phyloP scores from a whole-genome alignment of 1,140 invertebrate species.

The Drosophila equinoxialis region DNA sequence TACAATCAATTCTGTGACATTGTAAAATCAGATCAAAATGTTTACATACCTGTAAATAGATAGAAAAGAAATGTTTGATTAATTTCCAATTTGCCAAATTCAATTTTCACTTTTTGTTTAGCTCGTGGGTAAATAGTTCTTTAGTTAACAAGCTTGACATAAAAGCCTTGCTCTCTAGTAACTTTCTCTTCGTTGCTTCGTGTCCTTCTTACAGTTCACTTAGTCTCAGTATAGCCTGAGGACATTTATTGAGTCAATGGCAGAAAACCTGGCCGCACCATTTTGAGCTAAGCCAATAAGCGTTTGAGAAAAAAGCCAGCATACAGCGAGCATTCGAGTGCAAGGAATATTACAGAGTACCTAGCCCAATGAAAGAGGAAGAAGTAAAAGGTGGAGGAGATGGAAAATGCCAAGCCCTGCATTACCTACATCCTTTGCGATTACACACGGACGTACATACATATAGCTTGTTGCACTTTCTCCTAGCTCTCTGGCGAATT shows the following conservation, averaged over 20 bases:
- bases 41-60: constrained; percentile 65
- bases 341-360: constrained; percentile 7
- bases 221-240: constrained; percentile 6
- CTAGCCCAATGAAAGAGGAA: neutral
- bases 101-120: neutral
- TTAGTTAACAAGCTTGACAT: constrained; percentile 39
- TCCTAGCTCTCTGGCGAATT: constrained; percentile 28
- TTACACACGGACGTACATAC: neutral
- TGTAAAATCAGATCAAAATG: neutral
- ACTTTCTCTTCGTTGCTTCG: constrained; percentile 16
- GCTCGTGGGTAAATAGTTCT: constrained; percentile 1
- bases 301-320: constrained; percentile 59
- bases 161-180: constrained; percentile 34
- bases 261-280: constrained; percentile 51
- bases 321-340: constrained; percentile 20
- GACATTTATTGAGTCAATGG: constrained; percentile 72
- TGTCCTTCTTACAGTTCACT: constrained; percentile 8
- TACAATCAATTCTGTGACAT: neutral
- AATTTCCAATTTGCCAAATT: neutral
- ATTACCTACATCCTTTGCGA: constrained; percentile 9
- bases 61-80: neutral
- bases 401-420: neutral
- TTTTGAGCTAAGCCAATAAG: constrained; percentile 76
- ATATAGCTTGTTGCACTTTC: constrained; percentile 54
- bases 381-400: too few species aligned